Evolutionary conservation across 64 coral and sea anemone genomes (phyloP), one percentile per base, ranked within the genome.

Genomic region (Pocillopora verrucosa): DNA sequence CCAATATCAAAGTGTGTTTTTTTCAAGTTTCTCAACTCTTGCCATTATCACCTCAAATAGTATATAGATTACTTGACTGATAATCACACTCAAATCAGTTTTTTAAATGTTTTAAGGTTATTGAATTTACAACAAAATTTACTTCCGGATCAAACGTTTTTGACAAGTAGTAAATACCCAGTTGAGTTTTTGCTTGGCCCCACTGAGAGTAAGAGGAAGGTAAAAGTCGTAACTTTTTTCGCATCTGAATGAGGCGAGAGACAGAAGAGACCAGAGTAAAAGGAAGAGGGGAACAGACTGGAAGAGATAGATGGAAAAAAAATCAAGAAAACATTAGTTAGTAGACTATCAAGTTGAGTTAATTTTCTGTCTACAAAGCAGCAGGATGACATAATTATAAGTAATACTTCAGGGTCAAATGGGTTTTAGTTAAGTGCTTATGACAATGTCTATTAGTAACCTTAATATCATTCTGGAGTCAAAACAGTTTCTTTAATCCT

Each of bases 211-310:
- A 72, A 85, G 20, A 72, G 15, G 63, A 45, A 69, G 82, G 65
- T 72, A 85, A 90, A 63, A 86, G 78, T 22, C 72, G 87, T 62
- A 90, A 74, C 95, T 93, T 97, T 91, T 93, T 97, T 82, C 95
- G 87, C 64, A 86, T 76, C 61, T 94, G 92, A 91, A 97, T 90
- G 75, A 97, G 95, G 89, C 95, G 91, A 90, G 95, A 97, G 61
- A 97, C 95, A 75, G 95, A 97, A 34, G 84, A 90, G 60, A 83
- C 89, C 58, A 93, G 72, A 57, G 88, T 82, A 87, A 91, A 82
- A 59, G 95, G 88, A 64, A 87, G 38, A 83, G 95, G 95, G 80
- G 87, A 84, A 91, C 95, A 97, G 88, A 97, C 95, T 97, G 45
- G 73, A 80, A 82, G 68, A 72, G 37, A 85, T 57, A 78, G 14